Base-by-base conservation (phyloP, 2,888 invertebrate species). In the Idaea biselata region DNA sequence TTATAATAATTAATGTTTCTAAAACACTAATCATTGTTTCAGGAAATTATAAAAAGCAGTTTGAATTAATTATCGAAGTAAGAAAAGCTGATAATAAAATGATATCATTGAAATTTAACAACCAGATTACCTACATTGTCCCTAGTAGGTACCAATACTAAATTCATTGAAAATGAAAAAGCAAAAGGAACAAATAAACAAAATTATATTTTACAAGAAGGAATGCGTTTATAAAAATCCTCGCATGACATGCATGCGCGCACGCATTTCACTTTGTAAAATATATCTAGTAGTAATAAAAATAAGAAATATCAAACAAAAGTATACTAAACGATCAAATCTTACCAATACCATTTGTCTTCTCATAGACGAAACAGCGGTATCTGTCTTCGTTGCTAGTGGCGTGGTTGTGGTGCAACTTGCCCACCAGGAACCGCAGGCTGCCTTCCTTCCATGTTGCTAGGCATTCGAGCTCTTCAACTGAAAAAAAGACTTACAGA, bases 381-480 rank as follows among this genome's bases (percentile, higher is more conserved):
- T 97, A 99, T 72, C 97, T 95, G 86, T 98, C 98, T 86, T 98
- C 98, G 90, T 97, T 97, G 80, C 97, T 97, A 73, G 97, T 96
- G 66, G 97, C 97, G 91, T 97, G 97, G 86, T 95, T 95, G 93
- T 97, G 97, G 78, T 97, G 96, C 67, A 98, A 94, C 86, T 97
- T 96, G 61, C 98, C 98, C 63, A 98, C 97, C 71, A 98, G 93
- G 91, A 97, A 98, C 64, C 97, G 94, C 61, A 97, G 95, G 80
- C 97, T 97, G 63, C 98, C 98, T 85, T 98, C 98, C 89, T 98
- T 98, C 98, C 98, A 98, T 63, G 96, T 96, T 5, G 98, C 98
- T 75, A 98, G 89, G 81, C 98, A 98, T 80, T 97, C 97, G 61
- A 98, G 93, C 83, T 98, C 97, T 87, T 98, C 98, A 74, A 97